Evolutionary conservation across 2,888 invertebrate genomes (phyloP), one percentile per base, ranked within the genome.

Genomic region (Acrobasis consociella): DNA sequence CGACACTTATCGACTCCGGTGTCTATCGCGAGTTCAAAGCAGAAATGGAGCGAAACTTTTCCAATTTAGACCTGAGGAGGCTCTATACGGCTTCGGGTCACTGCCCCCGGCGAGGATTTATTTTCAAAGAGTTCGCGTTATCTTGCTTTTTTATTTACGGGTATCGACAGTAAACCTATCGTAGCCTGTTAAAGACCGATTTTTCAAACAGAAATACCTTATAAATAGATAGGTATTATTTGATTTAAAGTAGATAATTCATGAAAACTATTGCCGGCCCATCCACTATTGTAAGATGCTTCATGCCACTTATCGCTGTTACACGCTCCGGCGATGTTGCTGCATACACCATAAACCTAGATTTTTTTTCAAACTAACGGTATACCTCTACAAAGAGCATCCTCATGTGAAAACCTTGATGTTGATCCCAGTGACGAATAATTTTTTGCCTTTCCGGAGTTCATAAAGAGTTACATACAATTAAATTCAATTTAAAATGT

Each of bases 11-110:
- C 39, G 56, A 13, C 42, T 56, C 42, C 42, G 56, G 42, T 56
- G 56, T 46, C 56, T 56, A 22, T 56, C 42, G 13, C 42, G 5
- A 56, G 42, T 56, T 56, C 56, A 56, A 51, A 63, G 58, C 60
- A 65, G 56, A 65, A 64, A 66, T 66, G 71, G 62, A 67, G 64
- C 66, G 64, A 73, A 83, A 83, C 74, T 83, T 83, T 81, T 80
- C 80, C 82, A 82, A 83, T 82, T 81, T 80, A 67, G 71, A 71
- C 71, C 69, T 65, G 66, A 65, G 56, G 61, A 62, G 63, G 51
- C 63, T 60, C 16, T 49, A 62, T 63, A 60, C 39, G 56, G 49
- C 42, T 56, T 42, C 63, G 62, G 69, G 69, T 67, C 65, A 63
- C 58, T 60, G 69, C 62, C 64, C 67, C 42, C 63, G 59, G 72